Percentiles rank a stretch among this genome's conserved stretches.
phyloP scores from a whole-genome alignment of 2,797 vertebrate genomes.

The Loris lydekkerianus region DNA sequence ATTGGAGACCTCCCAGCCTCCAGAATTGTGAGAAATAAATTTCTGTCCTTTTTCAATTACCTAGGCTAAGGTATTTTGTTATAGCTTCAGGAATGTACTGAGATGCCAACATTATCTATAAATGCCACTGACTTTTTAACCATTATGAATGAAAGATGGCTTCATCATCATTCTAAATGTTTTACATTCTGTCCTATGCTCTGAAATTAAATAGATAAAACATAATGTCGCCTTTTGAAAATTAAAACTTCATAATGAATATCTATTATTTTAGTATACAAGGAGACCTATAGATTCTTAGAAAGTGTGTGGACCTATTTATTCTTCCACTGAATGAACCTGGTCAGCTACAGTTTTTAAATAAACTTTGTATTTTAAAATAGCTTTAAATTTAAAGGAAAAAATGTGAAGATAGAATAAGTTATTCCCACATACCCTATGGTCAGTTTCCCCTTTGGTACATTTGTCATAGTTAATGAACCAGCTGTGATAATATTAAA shows the following conservation, averaged over 20 bases:
- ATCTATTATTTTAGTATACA: background rate
- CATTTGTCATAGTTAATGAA: background rate
- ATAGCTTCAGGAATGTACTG: background rate
- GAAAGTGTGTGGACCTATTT: background rate
- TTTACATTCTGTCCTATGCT: background rate
- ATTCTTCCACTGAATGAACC: background rate
- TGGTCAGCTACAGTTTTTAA: background rate
- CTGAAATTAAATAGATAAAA: background rate
- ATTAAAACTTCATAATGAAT: background rate
- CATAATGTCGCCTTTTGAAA: background rate
- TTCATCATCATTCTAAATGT: background rate
- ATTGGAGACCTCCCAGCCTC: too few species aligned
- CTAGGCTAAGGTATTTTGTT: background rate
- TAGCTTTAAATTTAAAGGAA: background rate
- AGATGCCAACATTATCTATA: background rate
- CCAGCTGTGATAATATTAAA: background rate
- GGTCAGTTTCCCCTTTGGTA: background rate
- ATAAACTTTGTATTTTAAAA: background rate
- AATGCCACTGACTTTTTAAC: background rate
- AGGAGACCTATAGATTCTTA: background rate
- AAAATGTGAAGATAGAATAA: background rate
- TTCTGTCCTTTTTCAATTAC: background rate
- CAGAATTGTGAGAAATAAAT: background rate
- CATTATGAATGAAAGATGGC: background rate
- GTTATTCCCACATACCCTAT: fast-evolving